These are phyloP conservation scores for Labroides dimidiatus DNA, from an alignment of 2,797 vertebrate species.

Conservation along the genomic window DNA sequence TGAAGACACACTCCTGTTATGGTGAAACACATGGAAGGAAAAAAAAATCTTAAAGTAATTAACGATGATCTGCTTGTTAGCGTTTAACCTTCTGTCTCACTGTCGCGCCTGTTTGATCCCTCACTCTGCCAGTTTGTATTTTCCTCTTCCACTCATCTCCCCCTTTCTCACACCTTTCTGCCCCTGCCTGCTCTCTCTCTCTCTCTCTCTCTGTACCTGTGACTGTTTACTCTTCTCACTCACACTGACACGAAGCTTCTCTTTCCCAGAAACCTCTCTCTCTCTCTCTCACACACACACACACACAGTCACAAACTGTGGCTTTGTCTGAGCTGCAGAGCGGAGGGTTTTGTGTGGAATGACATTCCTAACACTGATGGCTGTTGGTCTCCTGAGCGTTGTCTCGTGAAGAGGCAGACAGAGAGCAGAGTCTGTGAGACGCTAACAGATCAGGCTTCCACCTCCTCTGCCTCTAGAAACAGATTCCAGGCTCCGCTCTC, in stretches of 20 bases:
- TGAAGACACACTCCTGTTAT: conserved; percentile 8
- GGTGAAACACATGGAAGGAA: conserved; percentile 13
- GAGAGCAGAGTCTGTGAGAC: conserved; percentile 23
- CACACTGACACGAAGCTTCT: conserved; percentile 50
- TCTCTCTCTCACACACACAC: too few relatives aligned
- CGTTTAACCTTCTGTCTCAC: conserved; percentile 21
- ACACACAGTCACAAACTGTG: conserved; percentile 39
- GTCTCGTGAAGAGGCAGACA: conserved; percentile 38
- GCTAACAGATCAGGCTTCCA: conserved; percentile 45
- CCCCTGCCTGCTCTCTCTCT: conserved; percentile 8
- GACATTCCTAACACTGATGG: conserved; percentile 67
- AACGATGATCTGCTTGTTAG: conserved; percentile 29
- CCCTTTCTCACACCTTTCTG: conserved; percentile 24
- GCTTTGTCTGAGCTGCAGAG: conserved; percentile 67
- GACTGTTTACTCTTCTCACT: conserved; percentile 68
- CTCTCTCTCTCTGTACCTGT: conserved; percentile 58
- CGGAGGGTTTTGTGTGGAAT: conserved; percentile 63
- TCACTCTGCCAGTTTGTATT: conserved; percentile 29
- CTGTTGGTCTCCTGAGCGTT: conserved; percentile 56
- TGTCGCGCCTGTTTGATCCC: conserved; percentile 4
- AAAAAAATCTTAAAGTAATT: conserved; percentile 9
- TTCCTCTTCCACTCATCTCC: not conserved
- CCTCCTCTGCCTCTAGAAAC: conserved; percentile 57
- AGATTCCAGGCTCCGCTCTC: conserved; percentile 55
- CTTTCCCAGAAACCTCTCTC: conserved; percentile 52